These are phyloP conservation scores for Seira ritae DNA, from an alignment of 2,888 invertebrate genomes.

Conservation along the genomic window DNA sequence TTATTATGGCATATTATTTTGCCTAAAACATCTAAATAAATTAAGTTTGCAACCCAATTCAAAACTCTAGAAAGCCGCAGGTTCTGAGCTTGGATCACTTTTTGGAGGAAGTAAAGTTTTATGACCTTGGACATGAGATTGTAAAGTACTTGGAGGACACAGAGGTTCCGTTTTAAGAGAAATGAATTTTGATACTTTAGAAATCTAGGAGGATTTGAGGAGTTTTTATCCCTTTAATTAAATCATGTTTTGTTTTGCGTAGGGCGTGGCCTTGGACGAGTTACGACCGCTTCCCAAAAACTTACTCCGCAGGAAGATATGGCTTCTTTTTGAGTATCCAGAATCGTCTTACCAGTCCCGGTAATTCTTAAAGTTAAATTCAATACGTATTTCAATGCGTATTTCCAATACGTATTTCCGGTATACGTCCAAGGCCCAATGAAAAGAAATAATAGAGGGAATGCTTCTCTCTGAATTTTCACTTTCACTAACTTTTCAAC, in stretches of 20 bases:
- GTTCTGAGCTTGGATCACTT: slow-evolving; percentile 66
- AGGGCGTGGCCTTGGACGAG: slow-evolving; percentile 51
- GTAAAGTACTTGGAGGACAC: slow-evolving; percentile 28
- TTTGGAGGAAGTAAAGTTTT: slow-evolving; percentile 59
- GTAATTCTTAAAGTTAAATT: no score
- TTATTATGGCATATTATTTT: no score
- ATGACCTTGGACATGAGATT: slow-evolving; percentile 45
- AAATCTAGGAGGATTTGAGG: slow-evolving; percentile 42
- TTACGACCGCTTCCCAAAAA: slow-evolving; percentile 51
- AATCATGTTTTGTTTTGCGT: no score
- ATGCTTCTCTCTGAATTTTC: slow-evolving; percentile 20
- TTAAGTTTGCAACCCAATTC: no score
- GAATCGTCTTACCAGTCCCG: slow-evolving; percentile 64
- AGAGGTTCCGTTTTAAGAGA: not conserved
- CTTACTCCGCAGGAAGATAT: slow-evolving; percentile 64
- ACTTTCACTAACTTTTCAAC: slow-evolving; percentile 43
- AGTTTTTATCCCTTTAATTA: no score
- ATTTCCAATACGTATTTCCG: slow-evolving; percentile 42
- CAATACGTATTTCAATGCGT: slow-evolving; percentile 67
- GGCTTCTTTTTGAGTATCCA: slow-evolving; percentile 70
- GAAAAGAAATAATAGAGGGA: no score
- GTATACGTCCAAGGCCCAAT: no score
- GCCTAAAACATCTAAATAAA: no score
- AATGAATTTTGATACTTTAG: not conserved
- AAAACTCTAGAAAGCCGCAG: no score